Evolutionary conservation across 2,797 vertebrate genomes (phyloP).

Genomic region (Heteromormyrus szaboi): DNA sequence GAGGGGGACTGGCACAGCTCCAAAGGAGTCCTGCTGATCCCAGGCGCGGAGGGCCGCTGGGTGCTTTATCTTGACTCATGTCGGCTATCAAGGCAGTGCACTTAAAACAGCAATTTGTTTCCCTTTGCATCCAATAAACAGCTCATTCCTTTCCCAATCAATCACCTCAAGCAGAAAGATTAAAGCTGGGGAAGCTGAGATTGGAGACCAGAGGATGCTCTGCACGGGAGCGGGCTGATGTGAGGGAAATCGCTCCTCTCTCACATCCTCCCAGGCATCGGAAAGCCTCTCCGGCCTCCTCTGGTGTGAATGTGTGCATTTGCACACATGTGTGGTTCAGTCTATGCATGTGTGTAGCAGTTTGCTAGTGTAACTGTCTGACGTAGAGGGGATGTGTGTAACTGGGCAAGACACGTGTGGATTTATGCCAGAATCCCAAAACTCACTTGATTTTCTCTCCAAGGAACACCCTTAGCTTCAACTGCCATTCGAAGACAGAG

Average conservation of each 20-base stretch:
- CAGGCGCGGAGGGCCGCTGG: constrained; percentile 26
- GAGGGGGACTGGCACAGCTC: constrained; percentile 55
- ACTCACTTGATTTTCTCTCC: background rate
- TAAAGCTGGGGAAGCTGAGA: constrained; percentile 32
- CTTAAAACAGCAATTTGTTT: constrained; percentile 73
- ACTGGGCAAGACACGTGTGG: background rate
- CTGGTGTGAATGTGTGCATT: background rate
- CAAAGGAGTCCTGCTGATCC: constrained; percentile 59
- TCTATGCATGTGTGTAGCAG: background rate
- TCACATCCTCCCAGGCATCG: background rate
- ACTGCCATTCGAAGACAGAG: background rate
- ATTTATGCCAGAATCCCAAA: background rate
- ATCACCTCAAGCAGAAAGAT: constrained; percentile 56
- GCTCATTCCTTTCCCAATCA: constrained; percentile 72
- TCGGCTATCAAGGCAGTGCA: constrained; percentile 63
- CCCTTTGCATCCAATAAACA: constrained; percentile 73
- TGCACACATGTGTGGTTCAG: background rate
- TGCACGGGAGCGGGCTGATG: background rate
- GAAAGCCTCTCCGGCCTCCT: background rate
- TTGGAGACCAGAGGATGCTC: constrained; percentile 40
- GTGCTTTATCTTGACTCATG: constrained; percentile 65
- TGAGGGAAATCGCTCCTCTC: constrained; percentile 30
- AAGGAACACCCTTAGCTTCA: background rate
- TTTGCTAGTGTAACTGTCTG: background rate
- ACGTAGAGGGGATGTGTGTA: constrained; percentile 17